These are phyloP conservation scores for Dione vanillae DNA, from an alignment of 2,888 invertebrate species.

Conservation along the genomic window DNA sequence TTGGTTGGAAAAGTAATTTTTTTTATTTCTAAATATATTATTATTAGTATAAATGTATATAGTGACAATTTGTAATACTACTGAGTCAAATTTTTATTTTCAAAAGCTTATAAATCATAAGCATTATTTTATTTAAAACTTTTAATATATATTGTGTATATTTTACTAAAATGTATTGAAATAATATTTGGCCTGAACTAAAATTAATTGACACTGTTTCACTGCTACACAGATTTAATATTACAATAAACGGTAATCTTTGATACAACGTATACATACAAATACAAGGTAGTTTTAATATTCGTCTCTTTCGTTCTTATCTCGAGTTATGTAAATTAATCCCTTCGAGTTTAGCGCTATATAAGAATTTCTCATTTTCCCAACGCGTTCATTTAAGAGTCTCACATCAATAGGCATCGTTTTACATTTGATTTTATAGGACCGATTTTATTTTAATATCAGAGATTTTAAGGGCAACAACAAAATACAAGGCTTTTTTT, in stretches of 20 bases:
- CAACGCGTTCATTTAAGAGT: slow-evolving; percentile 6
- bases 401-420: slow-evolving; percentile 30
- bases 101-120: too few species aligned
- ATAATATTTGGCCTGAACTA: too few species aligned
- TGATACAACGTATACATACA: background rate
- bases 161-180: too few species aligned
- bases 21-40: background rate
- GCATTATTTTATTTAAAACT: too few species aligned
- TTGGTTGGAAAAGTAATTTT: background rate
- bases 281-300: background rate
- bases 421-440: slow-evolving; percentile 29
- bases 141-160: too few species aligned
- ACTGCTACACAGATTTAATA: too few species aligned
- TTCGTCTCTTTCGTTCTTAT: background rate
- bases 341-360: slow-evolving; percentile 4
- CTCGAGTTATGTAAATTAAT: slow-evolving; percentile 7
- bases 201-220: too few species aligned
- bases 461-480: slow-evolving; percentile 39
- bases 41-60: too few species aligned
- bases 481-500: slow-evolving; percentile 38
- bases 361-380: slow-evolving; percentile 5
- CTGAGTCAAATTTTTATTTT: too few species aligned
- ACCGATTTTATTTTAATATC: slow-evolving; percentile 32
- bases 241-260: background rate
- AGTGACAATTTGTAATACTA: too few species aligned